Evolutionary conservation across 2,113 vertebrate species (phyloP).

Genomic region (Colinus virginianus): DNA sequence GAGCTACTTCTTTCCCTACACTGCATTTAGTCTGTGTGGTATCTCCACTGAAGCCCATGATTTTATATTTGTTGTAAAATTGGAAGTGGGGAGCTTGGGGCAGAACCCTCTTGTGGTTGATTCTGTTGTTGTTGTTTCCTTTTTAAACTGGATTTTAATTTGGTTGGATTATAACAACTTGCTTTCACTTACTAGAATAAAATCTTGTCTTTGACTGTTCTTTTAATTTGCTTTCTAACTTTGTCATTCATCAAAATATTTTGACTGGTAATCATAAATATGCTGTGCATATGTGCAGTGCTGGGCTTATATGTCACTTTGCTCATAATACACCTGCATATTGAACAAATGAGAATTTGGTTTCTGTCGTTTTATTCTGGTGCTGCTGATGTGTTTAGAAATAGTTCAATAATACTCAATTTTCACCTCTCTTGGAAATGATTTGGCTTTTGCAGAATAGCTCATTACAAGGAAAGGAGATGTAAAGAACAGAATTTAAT

Average conservation of each 20-base stretch:
- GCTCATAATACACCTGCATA: not conserved
- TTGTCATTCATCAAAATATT: conserved; percentile 28
- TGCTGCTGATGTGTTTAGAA: not conserved
- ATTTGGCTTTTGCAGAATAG: not conserved
- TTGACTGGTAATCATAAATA: not conserved
- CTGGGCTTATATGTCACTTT: not conserved
- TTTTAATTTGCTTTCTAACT: not conserved
- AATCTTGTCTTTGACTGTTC: not conserved
- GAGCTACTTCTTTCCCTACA: not conserved
- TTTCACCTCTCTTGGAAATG: not conserved
- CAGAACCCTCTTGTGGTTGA: not conserved
- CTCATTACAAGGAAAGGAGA: not conserved
- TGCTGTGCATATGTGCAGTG: not conserved
- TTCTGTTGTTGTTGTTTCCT: not conserved
- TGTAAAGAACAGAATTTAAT: not conserved
- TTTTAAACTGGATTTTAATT: not conserved
- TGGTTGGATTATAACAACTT: not conserved
- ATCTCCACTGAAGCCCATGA: not conserved
- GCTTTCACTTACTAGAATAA: not conserved
- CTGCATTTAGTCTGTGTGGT: not conserved
- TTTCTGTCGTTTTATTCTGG: not conserved
- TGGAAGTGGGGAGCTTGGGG: not conserved
- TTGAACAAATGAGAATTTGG: not conserved
- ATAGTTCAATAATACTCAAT: not conserved
- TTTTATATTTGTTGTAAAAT: not conserved